Evolutionary conservation across 1,140 invertebrate genomes (phyloP).

Genomic region (Zophobas atratus): DNA sequence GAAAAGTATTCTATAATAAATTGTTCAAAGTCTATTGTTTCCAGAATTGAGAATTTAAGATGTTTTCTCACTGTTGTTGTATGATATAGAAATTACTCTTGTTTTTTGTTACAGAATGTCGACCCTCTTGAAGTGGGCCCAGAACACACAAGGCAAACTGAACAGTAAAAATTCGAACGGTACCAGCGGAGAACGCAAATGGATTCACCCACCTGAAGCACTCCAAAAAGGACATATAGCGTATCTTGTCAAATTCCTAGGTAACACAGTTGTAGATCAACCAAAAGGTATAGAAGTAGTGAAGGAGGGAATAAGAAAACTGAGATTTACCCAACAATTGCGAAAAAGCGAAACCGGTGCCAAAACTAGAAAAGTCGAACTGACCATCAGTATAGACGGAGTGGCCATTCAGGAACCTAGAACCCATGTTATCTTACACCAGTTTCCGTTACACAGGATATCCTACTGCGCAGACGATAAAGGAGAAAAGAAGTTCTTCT

Average conservation of each 20-base stretch:
- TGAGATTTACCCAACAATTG: conserved; percentile 95
- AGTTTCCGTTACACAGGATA: conserved; percentile 97
- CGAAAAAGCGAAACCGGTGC: conserved; percentile 91
- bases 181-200: conserved; percentile 77
- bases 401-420: conserved; percentile 87
- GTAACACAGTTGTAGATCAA: conserved; percentile 93
- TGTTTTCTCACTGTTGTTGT: not conserved
- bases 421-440: conserved; percentile 86
- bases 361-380: conserved; percentile 94
- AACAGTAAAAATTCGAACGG: conserved; percentile 62
- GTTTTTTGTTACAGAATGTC: conserved; percentile 58
- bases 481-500: conserved; percentile 96
- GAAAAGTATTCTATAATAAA: conserved; percentile 28
- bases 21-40: conserved; percentile 17
- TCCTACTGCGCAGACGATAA: conserved; percentile 99
- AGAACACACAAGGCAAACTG: conserved; percentile 67
- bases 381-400: conserved; percentile 95
- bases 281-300: conserved; percentile 98
- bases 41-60: not conserved
- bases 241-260: conserved; percentile 98
- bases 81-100: not conserved
- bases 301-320: conserved; percentile 94
- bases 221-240: conserved; percentile 94
- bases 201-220: conserved; percentile 95
- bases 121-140: conserved; percentile 67